Evolutionary conservation across 92 coral and sea anemone genomes (phyloP), one percentile per base, ranked within the genome.

Genomic region (Scolanthus callimorphus): DNA sequence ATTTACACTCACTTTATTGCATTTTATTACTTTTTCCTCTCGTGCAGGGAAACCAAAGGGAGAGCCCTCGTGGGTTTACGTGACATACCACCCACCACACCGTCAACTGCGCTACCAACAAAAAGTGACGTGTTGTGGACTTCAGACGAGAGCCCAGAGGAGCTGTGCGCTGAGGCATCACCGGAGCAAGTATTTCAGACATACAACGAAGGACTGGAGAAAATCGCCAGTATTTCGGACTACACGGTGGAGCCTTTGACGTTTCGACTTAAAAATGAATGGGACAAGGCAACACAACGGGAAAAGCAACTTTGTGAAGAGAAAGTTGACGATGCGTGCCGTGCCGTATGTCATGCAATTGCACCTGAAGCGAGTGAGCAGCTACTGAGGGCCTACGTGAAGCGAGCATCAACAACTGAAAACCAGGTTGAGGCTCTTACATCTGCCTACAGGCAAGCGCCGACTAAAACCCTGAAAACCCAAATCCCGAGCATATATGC

Each of bases 401-500:
- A n/a, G n/a, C 45, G 54, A 37, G n/a, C 56, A 17, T 12, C 34
- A 27, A 24, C 11, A 21, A 29, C 37, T 17, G 41, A 24, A 28
- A 25, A 49, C 25, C 65, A 63, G 46, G 25, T 60, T 17, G 39
- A 20, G 31, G 63, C 73, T 17, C 67, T 69, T 12, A 28, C 51
- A 31, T 25, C 70, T 13, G n/a, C n/a, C n/a, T n/a, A n/a, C 38
- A 69, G 58, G 52, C 19, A 78, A 25, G 85, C 73, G n/a, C 74
- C 83, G 54, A 68, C 64, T n/a, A 77, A 50, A 62, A 53, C 39
- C 60, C 51, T 67, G 22, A 77, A 67, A 48, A 77, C 76, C 10
- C 83, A 77, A 65, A 77, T 77, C 49, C 76, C 61, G 48, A 77
- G 83, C 56, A 67, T 68, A 51, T 77, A 77, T 45, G 76, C 52